Conservation (phyloP, 2,888 invertebrate species). For the Lycophotia porphyrea region DNA sequence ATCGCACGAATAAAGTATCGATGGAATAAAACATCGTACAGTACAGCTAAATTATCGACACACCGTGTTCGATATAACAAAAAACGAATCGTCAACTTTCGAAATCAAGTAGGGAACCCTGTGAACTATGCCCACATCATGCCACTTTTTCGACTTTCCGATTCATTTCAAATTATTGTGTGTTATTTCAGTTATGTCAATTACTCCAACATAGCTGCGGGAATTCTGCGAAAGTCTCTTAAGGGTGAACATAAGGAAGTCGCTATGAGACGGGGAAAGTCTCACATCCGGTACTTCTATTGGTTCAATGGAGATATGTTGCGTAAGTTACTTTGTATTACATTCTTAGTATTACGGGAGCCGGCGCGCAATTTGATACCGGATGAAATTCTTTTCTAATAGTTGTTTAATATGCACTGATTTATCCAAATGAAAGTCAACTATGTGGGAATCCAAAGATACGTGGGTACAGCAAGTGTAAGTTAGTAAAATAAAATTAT, state of each 20-base stretch:
- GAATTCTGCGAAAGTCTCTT: constrained; percentile 47
- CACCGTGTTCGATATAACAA: no score
- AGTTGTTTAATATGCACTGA: neutral
- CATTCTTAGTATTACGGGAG: neutral
- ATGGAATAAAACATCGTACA: no score
- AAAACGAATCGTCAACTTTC: no score
- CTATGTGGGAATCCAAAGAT: neutral
- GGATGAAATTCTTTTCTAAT: neutral
- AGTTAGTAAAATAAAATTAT: no score
- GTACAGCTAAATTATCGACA: no score
- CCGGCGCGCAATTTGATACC: neutral
- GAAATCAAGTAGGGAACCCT: no score
- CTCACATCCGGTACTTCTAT: constrained; percentile 36
- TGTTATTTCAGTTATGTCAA: constrained; percentile 59
- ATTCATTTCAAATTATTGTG: no score
- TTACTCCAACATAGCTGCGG: constrained; percentile 64
- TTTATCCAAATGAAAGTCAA: neutral
- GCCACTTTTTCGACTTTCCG: neutral
- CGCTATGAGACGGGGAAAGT: constrained; percentile 16
- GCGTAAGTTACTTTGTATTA: constrained; percentile 26
- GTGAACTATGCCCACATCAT: neutral
- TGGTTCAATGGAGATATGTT: constrained; percentile 56
- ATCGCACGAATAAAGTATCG: no score
- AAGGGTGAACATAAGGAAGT: constrained; percentile 42
- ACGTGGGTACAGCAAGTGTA: no score